Conservation (phyloP, 2,797 vertebrate genomes). For the Anguilla pacifica region DNA sequence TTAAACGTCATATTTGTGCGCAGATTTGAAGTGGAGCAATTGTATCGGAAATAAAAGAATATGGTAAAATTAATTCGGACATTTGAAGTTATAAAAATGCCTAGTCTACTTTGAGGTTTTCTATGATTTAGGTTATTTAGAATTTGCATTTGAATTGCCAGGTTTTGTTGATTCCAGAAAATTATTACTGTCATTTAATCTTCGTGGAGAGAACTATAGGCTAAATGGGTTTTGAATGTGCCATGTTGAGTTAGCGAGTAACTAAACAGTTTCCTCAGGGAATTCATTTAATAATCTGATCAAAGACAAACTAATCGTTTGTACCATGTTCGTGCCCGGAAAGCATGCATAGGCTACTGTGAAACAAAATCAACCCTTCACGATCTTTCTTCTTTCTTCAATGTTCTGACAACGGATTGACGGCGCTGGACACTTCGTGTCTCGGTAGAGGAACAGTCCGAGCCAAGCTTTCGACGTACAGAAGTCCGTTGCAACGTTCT, state of each 20-base stretch:
- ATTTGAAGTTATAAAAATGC: not conserved
- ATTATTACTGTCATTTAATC: constrained; percentile 65
- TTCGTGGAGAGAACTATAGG: constrained; percentile 68
- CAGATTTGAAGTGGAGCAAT: constrained; percentile 12
- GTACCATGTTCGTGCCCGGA: not conserved
- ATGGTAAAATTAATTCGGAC: constrained; percentile 25
- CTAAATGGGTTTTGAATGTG: constrained; percentile 66
- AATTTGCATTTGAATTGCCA: constrained; percentile 62
- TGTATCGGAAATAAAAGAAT: constrained; percentile 24
- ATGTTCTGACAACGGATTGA: constrained; percentile 43
- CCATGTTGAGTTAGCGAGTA: constrained; percentile 62
- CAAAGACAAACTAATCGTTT: constrained; percentile 2
- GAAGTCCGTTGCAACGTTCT: constrained; percentile 42
- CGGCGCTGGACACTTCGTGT: constrained; percentile 30
- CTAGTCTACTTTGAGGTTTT: constrained; percentile 7
- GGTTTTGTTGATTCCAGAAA: constrained; percentile 65
- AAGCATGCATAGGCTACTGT: not conserved
- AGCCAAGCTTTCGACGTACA: constrained; percentile 16
- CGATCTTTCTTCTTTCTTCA: constrained; percentile 30
- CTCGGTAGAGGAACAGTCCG: constrained; percentile 25
- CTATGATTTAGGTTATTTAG: constrained; percentile 1
- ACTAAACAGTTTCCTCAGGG: constrained; percentile 53
- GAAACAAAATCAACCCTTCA: constrained; percentile 9
- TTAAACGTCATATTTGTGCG: constrained; percentile 12
- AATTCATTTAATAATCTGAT: constrained; percentile 26